A percentile compares a stretch with the other conserved stretches of the same genome.
Conservation (phyloP, 1,140 invertebrate genomes). For the Tetramorium alpestre region DNA sequence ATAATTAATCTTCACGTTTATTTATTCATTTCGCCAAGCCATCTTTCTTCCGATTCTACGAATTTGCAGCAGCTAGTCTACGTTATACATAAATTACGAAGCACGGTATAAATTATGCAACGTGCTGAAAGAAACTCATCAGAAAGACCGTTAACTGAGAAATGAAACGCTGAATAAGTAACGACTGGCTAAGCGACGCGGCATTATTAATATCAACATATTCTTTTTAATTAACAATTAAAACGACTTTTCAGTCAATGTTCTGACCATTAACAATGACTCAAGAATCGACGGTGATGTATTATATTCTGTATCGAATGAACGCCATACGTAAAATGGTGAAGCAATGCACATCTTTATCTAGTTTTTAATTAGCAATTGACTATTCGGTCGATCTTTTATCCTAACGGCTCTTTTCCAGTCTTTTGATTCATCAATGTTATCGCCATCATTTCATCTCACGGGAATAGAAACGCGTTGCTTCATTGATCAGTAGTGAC, state of each 20-base stretch:
- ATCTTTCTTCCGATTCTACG: slow-evolving; percentile 56
- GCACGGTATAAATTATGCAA: slow-evolving; percentile 57
- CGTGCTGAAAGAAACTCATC: slow-evolving; percentile 59
- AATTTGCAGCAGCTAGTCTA: slow-evolving; percentile 59
- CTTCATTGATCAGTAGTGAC: slow-evolving; percentile 63
- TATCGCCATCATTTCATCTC: slow-evolving; percentile 6
- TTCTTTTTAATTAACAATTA: slow-evolving; percentile 74
- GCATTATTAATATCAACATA: slow-evolving; percentile 61
- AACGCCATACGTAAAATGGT: background rate
- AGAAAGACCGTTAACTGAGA: slow-evolving; percentile 60
- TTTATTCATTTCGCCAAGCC: slow-evolving; percentile 53
- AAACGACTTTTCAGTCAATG: slow-evolving; percentile 45
- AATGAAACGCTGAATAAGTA: slow-evolving; percentile 61
- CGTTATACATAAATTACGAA: slow-evolving; percentile 60
- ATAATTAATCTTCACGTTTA: slow-evolving; percentile 61
- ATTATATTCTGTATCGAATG: background rate
- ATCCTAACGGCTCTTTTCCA: slow-evolving; percentile 69
- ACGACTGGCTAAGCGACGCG: slow-evolving; percentile 53
- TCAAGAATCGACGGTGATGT: background rate
- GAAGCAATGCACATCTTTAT: slow-evolving; percentile 65
- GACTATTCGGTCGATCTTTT: slow-evolving; percentile 65
- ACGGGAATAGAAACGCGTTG: background rate
- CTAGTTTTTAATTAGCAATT: slow-evolving; percentile 80
- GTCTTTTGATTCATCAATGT: slow-evolving; percentile 48
- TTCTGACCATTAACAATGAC: slow-evolving; percentile 24